These are phyloP conservation scores for Caenorhabditis plicata DNA, from an alignment of 2,888 invertebrate genomes.

Conservation along the genomic window DNA sequence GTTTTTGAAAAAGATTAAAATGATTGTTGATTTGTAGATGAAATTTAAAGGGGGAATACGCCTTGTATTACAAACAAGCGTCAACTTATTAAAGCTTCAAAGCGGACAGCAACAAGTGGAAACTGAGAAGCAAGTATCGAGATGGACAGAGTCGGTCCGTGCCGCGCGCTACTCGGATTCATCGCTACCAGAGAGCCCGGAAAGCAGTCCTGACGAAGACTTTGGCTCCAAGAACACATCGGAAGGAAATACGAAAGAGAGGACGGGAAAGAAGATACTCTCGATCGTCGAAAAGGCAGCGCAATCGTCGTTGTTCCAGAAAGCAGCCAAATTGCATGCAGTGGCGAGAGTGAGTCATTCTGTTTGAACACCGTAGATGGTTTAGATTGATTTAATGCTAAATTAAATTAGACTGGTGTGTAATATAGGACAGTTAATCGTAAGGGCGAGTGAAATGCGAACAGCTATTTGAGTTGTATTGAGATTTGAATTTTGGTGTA, in stretches of 20 bases:
- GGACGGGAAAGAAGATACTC: constrained; percentile 72
- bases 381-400: no score
- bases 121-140: constrained; percentile 30
- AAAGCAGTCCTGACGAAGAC: constrained; percentile 62
- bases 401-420: no score
- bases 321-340: constrained; percentile 75
- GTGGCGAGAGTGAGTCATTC: constrained; percentile 48
- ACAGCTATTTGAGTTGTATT: no score
- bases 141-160: constrained; percentile 37
- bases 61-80: constrained; percentile 83
- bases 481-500: no score
- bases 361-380: no score
- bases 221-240: constrained; percentile 54
- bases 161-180: constrained; percentile 48
- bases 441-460: no score
- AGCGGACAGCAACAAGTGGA: constrained; percentile 32
- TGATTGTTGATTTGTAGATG: constrained; percentile 34
- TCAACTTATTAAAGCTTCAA: constrained; percentile 77
- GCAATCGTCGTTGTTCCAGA: constrained; percentile 82
- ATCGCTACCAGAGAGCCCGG: constrained; percentile 59
- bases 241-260: constrained; percentile 37
- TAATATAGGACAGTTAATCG: no score
- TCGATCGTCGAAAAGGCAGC: constrained; percentile 83
- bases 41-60: constrained; percentile 73
- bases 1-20: neutral